Percentiles rank a stretch among this genome's conserved stretches.
Conservation (phyloP, 2,888 invertebrate species). For the Torymus tubicola region DNA sequence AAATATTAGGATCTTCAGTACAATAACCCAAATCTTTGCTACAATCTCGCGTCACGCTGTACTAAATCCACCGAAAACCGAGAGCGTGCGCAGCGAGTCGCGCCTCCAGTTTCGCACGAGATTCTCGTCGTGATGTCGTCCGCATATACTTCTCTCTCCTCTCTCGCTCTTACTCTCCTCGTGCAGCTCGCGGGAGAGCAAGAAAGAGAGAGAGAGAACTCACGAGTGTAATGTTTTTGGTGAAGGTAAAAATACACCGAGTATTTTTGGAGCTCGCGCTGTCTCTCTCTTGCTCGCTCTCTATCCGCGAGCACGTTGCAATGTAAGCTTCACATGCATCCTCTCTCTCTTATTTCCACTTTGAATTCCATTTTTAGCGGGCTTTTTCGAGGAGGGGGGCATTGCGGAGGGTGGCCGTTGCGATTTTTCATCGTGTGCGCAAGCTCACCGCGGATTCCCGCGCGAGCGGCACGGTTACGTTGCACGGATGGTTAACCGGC, state of each 20-base stretch:
- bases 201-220: neutral
- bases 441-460: no score
- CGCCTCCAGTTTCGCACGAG: no score
- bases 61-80: no score
- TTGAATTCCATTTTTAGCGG: conserved; percentile 56
- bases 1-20: no score
- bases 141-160: neutral
- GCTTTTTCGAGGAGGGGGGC: conserved; percentile 7
- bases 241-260: conserved; percentile 72
- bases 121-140: no score
- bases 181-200: neutral
- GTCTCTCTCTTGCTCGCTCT: conserved; percentile 24
- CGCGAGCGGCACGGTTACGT: no score
- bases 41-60: no score
- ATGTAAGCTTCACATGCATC: conserved; percentile 22
- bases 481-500: no score
- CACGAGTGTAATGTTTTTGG: conserved; percentile 48
- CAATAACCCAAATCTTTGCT: no score
- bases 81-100: no score
- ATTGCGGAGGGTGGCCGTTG: conserved; percentile 17
- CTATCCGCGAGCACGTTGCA: conserved; percentile 41
- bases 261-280: conserved; percentile 69
- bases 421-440: no score
- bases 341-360: conserved; percentile 38
- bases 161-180: neutral